Evolutionary conservation across 2,888 invertebrate species (phyloP), one percentile per base, ranked within the genome.

Genomic region (Tinea semifulvella): DNA sequence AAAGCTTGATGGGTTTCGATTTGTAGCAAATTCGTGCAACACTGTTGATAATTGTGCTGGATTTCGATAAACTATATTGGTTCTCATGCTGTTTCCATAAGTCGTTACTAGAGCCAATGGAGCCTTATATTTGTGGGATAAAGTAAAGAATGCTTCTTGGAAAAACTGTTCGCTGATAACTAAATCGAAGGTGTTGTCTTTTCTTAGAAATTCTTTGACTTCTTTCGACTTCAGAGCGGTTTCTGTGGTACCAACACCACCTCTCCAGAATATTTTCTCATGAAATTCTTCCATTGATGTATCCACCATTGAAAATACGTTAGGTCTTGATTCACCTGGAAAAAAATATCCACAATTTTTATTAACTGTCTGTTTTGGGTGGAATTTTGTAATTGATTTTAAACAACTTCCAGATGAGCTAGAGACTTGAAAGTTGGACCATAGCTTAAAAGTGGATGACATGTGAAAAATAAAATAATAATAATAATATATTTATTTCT

Each of bases 1-100:
- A 49, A 88, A 85, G 27, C 63, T 81, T 63, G 83, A 82, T 19
- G 84, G 83, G 1, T 80, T 68, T 28, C 65, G 59, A 2, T 75
- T 36, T 10, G 60, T 56, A 10, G 75, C 50, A 50, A 75, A 76
- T 47, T 80, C 79, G 1, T 65, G 55, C 3, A 66, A n/a, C 1
- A 68, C 61, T 1, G 72, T 76, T 0, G 75, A 61, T 4, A 75
- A 42, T 50, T 79, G 79, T 7, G 76, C 54, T 1, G 80, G 80
- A 48, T 81, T 80, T 18, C 73, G 60, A 3, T 54, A 55, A 1
- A 61, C 51, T 13, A 77, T 60, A 44, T 77, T 77, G 39, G 74
- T 71, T 40, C 68, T 62, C 70, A 77, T 75, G 42, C 75, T 75
- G 46, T 70, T 77, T 2, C 80, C 79, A 48, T 54, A 76, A 1